These are phyloP conservation scores for Bruchidius siliquastri DNA, from an alignment of 2,888 invertebrate species.

Conservation along the genomic window DNA sequence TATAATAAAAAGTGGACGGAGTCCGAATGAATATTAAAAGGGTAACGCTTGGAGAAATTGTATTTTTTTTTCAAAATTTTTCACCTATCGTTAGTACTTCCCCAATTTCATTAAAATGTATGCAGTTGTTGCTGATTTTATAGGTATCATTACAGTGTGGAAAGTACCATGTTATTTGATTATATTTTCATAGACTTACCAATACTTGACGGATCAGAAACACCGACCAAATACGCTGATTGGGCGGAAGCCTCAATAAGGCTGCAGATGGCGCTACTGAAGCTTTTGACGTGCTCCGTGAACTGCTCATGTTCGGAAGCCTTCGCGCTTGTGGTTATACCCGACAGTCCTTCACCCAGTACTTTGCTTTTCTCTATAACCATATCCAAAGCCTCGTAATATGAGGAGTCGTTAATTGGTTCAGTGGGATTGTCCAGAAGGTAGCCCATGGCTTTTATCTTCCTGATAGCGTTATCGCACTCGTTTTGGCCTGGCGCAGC, in stretches of 20 bases:
- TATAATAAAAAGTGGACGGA: too few species aligned
- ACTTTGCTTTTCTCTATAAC: conserved; percentile 85
- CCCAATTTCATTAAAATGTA: too few species aligned
- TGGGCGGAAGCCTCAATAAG: conserved; percentile 91
- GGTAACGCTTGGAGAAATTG: too few species aligned
- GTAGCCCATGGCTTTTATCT: conserved; percentile 80
- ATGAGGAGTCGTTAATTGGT: conserved; percentile 81
- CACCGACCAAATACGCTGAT: conserved; percentile 91
- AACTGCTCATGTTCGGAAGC: conserved; percentile 81
- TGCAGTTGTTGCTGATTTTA: too few species aligned
- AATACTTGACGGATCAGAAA: conserved; percentile 81
- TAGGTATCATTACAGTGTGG: too few species aligned
- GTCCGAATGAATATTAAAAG: too few species aligned
- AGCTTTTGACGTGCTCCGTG: conserved; percentile 75
- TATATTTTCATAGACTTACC: not conserved
- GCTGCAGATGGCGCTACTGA: conserved; percentile 84
- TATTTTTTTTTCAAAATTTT: too few species aligned
- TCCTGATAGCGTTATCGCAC: conserved; percentile 91
- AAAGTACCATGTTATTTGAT: too few species aligned
- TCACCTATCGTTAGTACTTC: too few species aligned
- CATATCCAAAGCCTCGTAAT: conserved; percentile 89
- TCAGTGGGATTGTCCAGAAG: conserved; percentile 81
- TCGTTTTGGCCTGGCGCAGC: conserved; percentile 93
- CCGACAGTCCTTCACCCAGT: conserved; percentile 83
- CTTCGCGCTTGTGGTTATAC: conserved; percentile 90